Conservation (phyloP, 2,113 vertebrate genomes). For the Chinchilla lanigera region DNA sequence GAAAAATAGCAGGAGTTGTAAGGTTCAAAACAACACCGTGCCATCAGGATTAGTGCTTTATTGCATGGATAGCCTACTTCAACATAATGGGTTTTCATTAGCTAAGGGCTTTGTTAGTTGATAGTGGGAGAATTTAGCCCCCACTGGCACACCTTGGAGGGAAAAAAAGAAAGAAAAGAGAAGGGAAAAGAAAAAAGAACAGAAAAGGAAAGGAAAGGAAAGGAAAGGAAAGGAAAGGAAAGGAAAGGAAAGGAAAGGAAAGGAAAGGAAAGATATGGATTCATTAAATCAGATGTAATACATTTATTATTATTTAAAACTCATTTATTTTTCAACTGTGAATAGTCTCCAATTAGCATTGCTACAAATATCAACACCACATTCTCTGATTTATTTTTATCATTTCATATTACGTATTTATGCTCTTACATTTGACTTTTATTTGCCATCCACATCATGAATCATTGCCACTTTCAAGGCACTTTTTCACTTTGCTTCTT, state of each 20-base stretch:
- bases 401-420: background rate
- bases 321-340: slow-evolving; percentile 44
- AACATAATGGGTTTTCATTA: slow-evolving; percentile 28
- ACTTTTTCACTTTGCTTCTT: slow-evolving; percentile 53
- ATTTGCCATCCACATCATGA: background rate
- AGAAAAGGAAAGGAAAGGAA: background rate
- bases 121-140: background rate
- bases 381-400: slow-evolving; percentile 22
- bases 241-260: background rate
- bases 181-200: background rate
- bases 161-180: background rate
- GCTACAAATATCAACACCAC: background rate
- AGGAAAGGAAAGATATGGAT: background rate
- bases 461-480: slow-evolving; percentile 11
- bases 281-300: background rate
- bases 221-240: background rate
- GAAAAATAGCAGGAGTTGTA: slow-evolving; percentile 18
- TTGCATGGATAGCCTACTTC: slow-evolving; percentile 43
- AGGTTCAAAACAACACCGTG: slow-evolving; percentile 21
- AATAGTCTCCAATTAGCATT: background rate
- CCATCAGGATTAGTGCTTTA: slow-evolving; percentile 52
- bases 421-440: slow-evolving; percentile 28
- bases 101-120: background rate
- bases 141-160: background rate
- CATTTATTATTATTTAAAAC: background rate